Evolutionary conservation across 2,888 invertebrate species (phyloP).

Genomic region (Amblyteles armatorius): DNA sequence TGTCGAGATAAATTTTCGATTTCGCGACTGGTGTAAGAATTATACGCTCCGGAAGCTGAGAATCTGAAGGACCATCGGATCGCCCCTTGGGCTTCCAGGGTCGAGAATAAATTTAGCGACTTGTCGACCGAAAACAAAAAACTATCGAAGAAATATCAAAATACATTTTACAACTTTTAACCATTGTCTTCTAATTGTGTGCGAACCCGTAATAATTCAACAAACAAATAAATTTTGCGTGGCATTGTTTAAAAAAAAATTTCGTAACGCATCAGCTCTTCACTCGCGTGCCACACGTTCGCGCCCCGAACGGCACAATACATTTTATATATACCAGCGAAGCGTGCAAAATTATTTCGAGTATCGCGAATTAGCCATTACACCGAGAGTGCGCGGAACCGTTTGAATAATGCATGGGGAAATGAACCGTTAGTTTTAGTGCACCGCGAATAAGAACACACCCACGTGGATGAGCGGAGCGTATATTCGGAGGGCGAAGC

Average conservation of each 20-base stretch:
- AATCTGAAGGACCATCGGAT: background rate
- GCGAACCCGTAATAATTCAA: background rate
- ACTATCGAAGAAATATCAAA: background rate
- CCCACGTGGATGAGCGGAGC: background rate
- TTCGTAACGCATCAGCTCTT: background rate
- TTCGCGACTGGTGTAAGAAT: background rate
- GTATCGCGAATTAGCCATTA: constrained; percentile 65
- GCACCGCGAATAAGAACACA: constrained; percentile 54
- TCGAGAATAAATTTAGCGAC: background rate
- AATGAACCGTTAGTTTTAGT: constrained; percentile 46
- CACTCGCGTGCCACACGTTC: constrained; percentile 11
- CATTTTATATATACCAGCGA: constrained; percentile 45
- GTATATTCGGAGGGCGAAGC: constrained; percentile 28
- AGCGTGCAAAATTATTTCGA: constrained; percentile 65
- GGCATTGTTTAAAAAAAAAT: background rate
- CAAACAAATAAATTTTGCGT: background rate
- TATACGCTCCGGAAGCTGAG: background rate
- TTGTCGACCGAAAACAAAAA: background rate
- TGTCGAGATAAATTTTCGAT: background rate
- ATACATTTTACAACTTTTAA: background rate
- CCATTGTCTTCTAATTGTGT: background rate
- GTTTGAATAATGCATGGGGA: constrained; percentile 66
- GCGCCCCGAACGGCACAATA: constrained; percentile 35
- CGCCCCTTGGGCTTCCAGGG: background rate
- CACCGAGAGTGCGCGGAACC: constrained; percentile 61